Base-by-base conservation (phyloP, 1,140 invertebrate species). In the Heliothis subflexa region DNA sequence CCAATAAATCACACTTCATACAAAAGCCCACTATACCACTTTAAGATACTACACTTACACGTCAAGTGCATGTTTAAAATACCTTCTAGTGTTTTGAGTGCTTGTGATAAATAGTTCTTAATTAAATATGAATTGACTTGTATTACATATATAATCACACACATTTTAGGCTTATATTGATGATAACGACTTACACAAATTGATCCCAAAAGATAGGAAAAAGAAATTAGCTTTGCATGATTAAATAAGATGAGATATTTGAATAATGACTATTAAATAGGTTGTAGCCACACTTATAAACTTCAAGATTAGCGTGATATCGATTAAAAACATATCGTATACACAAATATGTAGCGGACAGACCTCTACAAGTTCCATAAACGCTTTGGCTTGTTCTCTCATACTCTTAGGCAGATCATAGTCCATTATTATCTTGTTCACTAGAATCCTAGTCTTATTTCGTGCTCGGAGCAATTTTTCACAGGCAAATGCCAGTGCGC, bases 231-330 rank as follows among this genome's bases (percentile, higher is more conserved):
- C 33, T 40, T 40, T 5, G 33, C 33, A 9, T 40, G 9, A 40
- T 40, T 40, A 40, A 40, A 40, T 40, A 7, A 89, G 85, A 75
- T 90, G 83, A 40, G 85, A 85, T 28, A 90, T 79, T 82, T 91
- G 91, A 64, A 89, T 89, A 71, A 91, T 86, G 13, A 93, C 82
- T 71, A 93, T 89, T 1, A 92, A 85, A 72, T 89, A 92, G 1
- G 88, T 89, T 2, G 90, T 90, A 16, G 86, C 78, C 9, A 91
- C 83, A 73, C 88, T 89, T 21, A 91, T 81, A 68, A 90, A 92
- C 66, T 89, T 90, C 7, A 91, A 57, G 61, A 89, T 87, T 14
- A 93, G 54, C 11, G 87, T 89, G 40, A 89, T 86, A 64, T 92
- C 87, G 9, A 93, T 81, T n/a, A 81, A 80, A 72, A 91, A 88